phyloP scores from a whole-genome alignment of 2,113 vertebrate species.

The Procapra przewalskii region DNA sequence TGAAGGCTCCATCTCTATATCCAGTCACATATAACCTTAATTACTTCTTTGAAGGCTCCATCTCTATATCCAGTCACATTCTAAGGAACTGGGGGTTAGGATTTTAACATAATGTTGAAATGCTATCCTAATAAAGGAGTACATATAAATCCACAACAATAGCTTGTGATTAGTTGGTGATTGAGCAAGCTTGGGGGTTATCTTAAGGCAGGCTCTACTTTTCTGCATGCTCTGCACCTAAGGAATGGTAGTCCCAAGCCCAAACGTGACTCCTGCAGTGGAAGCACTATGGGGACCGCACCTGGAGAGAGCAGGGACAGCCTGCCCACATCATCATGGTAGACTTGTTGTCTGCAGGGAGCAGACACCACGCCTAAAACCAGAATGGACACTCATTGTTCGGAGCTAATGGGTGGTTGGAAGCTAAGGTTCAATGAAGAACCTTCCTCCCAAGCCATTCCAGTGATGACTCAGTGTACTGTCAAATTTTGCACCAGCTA shows the following conservation, averaged over 20 bases:
- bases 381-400: background rate
- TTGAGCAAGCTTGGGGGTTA: background rate
- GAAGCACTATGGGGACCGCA: rapidly evolving
- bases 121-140: background rate
- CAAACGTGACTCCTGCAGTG: rapidly evolving
- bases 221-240: background rate
- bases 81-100: background rate
- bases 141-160: background rate
- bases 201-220: background rate
- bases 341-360: background rate
- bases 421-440: background rate
- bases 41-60: background rate
- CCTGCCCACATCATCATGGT: rapidly evolving
- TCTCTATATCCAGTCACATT: background rate
- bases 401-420: background rate
- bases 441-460: background rate
- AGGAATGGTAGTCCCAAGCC: background rate
- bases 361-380: background rate
- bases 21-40: background rate
- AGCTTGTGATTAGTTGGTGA: background rate
- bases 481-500: background rate
- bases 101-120: background rate
- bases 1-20: background rate
- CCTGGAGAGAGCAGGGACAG: background rate
- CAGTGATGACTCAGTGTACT: background rate